These are phyloP conservation scores for Melanostoma scalare DNA, from an alignment of 2,888 invertebrate species.

Conservation along the genomic window DNA sequence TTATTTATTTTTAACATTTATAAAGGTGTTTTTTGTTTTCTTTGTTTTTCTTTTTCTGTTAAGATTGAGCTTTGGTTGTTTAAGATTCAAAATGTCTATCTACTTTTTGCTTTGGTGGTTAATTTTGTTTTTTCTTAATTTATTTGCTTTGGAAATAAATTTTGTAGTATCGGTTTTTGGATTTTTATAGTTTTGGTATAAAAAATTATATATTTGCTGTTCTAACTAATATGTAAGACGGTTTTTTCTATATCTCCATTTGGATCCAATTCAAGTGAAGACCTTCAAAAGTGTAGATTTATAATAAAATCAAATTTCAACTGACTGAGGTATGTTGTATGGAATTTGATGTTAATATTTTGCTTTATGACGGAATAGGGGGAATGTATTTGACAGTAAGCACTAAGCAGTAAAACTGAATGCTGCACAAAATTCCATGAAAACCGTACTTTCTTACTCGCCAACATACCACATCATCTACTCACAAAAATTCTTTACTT, in stretches of 20 bases:
- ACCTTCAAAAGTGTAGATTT: no score
- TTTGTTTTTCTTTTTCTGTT: slow-evolving; percentile 20
- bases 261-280: no score
- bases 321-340: no score
- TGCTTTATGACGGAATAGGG: no score
- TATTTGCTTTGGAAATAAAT: slow-evolving; percentile 11
- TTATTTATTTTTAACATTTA: slow-evolving; percentile 46
- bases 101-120: slow-evolving; percentile 68
- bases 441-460: no score
- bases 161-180: slow-evolving; percentile 20
- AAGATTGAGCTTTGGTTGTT: not conserved
- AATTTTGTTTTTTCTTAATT: slow-evolving; percentile 31
- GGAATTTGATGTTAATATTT: no score
- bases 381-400: no score
- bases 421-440: no score
- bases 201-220: slow-evolving; percentile 62
- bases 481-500: no score
- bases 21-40: slow-evolving; percentile 44
- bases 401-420: no score
- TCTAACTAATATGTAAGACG: slow-evolving; percentile 60
- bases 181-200: slow-evolving; percentile 47
- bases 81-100: slow-evolving; percentile 49
- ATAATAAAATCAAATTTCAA: no score
- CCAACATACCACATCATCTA: no score
- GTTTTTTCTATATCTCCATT: not conserved